Conservation (phyloP, 2,888 invertebrate species). For the Drosophila testacea region DNA sequence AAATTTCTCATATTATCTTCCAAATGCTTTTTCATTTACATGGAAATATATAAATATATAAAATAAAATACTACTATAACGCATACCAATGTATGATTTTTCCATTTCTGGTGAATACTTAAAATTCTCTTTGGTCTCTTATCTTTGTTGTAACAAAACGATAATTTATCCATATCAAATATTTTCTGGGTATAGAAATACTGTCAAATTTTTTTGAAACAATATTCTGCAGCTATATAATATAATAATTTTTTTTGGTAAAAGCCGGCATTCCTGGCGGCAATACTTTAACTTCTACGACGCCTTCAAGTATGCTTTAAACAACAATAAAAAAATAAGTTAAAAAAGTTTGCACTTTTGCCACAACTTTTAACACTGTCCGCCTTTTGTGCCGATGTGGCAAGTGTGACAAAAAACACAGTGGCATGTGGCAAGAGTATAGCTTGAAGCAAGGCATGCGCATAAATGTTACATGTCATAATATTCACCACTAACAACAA, state of each 20-base stretch:
- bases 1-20: too few species aligned
- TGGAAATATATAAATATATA: too few species aligned
- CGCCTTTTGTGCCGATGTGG: constrained; percentile 43
- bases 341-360: constrained; percentile 36
- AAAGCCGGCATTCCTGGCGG: constrained; percentile 16
- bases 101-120: too few species aligned
- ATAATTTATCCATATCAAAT: background rate
- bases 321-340: constrained; percentile 14
- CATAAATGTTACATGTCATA: constrained; percentile 71
- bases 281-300: constrained; percentile 34
- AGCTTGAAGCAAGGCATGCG: constrained; percentile 51
- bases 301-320: constrained; percentile 47
- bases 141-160: background rate
- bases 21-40: too few species aligned
- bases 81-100: too few species aligned
- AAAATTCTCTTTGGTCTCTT: too few species aligned
- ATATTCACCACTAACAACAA: constrained; percentile 67
- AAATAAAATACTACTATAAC: too few species aligned
- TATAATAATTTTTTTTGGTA: background rate
- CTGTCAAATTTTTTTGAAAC: background rate
- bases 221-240: constrained; percentile 3
- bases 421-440: constrained; percentile 13
- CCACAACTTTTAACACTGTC: constrained; percentile 40
- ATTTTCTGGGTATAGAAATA: background rate
- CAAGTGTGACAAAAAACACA: constrained; percentile 48